These are phyloP conservation scores for Enteromius radiatus DNA, from an alignment of 2,797 vertebrate genomes.

Conservation along the genomic window DNA sequence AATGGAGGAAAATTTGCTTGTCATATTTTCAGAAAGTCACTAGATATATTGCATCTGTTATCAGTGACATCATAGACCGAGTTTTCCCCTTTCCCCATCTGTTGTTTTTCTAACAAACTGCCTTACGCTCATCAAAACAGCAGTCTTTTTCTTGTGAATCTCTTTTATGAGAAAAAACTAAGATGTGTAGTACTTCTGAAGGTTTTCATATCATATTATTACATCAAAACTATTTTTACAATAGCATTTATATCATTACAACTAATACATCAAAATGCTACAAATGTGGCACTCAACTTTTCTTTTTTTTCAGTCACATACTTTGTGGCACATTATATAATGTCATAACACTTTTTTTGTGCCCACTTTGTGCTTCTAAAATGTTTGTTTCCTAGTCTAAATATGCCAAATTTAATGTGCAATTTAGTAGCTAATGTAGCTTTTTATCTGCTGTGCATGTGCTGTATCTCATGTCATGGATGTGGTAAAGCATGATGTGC, in stretches of 20 bases:
- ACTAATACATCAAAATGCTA: background rate
- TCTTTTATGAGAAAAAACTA: background rate
- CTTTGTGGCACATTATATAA: background rate
- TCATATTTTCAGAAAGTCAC: background rate
- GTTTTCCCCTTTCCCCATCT: slow-evolving; percentile 1
- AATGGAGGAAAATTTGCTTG: background rate
- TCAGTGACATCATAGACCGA: slow-evolving; percentile 1
- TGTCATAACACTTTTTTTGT: background rate
- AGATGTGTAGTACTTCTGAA: background rate
- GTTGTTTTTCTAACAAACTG: slow-evolving; percentile 33
- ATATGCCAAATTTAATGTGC: background rate
- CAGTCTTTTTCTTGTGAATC: background rate
- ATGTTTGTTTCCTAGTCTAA: slow-evolving; percentile 11
- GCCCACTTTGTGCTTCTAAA: background rate
- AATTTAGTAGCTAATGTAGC: slow-evolving; percentile 8
- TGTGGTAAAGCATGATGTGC: slow-evolving; percentile 9
- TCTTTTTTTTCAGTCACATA: background rate
- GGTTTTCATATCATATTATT: background rate
- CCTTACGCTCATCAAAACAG: background rate
- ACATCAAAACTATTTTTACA: background rate
- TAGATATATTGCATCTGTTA: slow-evolving; percentile 24
- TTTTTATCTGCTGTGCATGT: slow-evolving; percentile 26
- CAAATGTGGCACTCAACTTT: background rate
- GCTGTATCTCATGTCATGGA: slow-evolving; percentile 9
- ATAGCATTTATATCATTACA: background rate